A percentile compares a stretch with the other conserved stretches of the same genome.
Conservation (phyloP, 2,888 invertebrate genomes). For the Rhogogaster chlorosoma region DNA sequence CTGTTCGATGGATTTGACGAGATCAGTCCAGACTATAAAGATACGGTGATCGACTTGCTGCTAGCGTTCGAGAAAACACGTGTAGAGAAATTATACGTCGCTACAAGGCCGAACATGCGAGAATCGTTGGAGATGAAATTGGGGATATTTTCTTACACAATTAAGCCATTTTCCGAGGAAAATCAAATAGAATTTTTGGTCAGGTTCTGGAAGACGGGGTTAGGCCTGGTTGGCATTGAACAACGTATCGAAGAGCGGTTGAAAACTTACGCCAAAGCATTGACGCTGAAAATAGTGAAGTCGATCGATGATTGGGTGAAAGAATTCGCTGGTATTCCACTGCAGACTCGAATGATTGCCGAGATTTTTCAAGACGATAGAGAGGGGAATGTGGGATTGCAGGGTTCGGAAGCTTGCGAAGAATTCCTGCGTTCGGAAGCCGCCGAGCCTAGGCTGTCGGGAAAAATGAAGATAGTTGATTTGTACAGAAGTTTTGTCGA, state of each 20-base stretch:
- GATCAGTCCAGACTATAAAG: background rate
- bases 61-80: background rate
- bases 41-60: background rate
- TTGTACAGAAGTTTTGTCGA: conserved; percentile 19
- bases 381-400: background rate
- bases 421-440: background rate
- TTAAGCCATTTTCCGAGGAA: background rate
- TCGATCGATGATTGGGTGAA: background rate
- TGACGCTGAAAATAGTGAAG: background rate
- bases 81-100: background rate
- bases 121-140: background rate
- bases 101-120: background rate
- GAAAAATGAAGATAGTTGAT: background rate
- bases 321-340: conserved; percentile 7
- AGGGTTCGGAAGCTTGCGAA: background rate
- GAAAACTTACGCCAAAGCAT: background rate
- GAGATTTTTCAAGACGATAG: background rate
- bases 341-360: conserved; percentile 3
- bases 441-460: background rate
- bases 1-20: conserved; percentile 24
- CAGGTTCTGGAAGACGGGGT: background rate
- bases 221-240: too few relatives aligned
- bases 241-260: background rate
- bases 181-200: background rate
- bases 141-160: background rate